A percentile compares a stretch with the other conserved stretches of the same genome.
phyloP scores from a whole-genome alignment of 2,888 invertebrate genomes.

The Drosophila fungiperda region DNA sequence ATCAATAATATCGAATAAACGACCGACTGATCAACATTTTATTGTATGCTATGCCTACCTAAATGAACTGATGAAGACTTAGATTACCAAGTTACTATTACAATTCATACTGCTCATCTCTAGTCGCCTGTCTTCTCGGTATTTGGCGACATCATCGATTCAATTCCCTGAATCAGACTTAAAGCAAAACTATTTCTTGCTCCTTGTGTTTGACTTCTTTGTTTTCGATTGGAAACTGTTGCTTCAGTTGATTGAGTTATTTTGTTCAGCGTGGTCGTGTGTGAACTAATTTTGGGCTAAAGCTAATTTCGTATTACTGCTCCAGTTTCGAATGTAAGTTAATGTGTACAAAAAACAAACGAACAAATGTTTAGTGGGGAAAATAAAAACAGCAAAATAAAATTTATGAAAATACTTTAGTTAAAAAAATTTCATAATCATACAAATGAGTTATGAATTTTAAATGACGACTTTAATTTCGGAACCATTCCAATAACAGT shows the following conservation, averaged over 20 bases:
- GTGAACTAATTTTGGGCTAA: not conserved
- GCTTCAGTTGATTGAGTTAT: slow-evolving; percentile 27
- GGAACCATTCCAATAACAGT: not conserved
- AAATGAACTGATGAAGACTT: not conserved
- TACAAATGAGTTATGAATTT: not conserved
- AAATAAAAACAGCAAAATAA: not conserved
- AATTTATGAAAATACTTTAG: not conserved
- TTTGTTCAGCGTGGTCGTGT: slow-evolving; percentile 24
- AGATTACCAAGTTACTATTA: not conserved
- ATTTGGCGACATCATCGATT: slow-evolving; percentile 8
- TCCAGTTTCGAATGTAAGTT: slow-evolving; percentile 2
- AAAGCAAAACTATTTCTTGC: not conserved
- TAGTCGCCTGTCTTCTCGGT: not conserved
- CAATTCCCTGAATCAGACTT: no score
- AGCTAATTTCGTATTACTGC: not conserved
- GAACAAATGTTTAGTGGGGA: no score
- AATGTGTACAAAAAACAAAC: not conserved
- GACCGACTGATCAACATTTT: not conserved
- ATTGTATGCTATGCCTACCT: not conserved
- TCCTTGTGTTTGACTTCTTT: not conserved
- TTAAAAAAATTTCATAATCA: not conserved
- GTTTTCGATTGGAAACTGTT: not conserved
- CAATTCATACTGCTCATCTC: slow-evolving; percentile 9
- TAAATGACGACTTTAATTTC: not conserved
- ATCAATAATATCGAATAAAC: not conserved